phyloP scores from a whole-genome alignment of 2,888 invertebrate species.

The Leuctra nigra region DNA sequence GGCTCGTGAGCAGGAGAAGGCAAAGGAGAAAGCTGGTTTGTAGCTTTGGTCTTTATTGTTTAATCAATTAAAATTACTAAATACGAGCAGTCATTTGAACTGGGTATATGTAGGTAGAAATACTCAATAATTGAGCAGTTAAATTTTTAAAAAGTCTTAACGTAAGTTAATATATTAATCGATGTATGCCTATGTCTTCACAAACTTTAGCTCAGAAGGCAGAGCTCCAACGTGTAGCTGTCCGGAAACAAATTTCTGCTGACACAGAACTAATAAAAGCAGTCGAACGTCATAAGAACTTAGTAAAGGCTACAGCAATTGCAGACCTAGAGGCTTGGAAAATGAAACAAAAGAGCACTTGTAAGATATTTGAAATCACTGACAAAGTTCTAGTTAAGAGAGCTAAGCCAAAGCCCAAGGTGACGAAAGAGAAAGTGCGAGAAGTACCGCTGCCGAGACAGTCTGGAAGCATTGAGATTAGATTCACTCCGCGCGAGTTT shows the following conservation, averaged over 20 bases:
- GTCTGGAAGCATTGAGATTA: constrained; percentile 52
- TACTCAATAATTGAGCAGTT: too few species aligned
- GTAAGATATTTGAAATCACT: too few species aligned
- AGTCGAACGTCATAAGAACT: constrained; percentile 57
- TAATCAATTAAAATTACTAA: neutral
- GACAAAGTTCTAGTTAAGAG: neutral
- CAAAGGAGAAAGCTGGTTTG: constrained; percentile 22
- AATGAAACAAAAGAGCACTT: constrained; percentile 34
- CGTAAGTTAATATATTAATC: too few species aligned
- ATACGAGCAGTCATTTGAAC: too few species aligned
- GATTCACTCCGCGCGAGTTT: constrained; percentile 68
- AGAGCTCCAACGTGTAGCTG: constrained; percentile 51
- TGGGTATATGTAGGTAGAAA: too few species aligned
- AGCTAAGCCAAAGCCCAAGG: neutral
- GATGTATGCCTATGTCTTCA: too few species aligned
- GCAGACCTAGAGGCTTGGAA: constrained; percentile 58
- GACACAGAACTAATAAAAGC: constrained; percentile 50
- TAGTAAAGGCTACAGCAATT: constrained; percentile 56
- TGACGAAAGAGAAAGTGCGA: constrained; percentile 36
- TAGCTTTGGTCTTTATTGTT: too few species aligned
- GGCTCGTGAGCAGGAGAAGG: constrained; percentile 48
- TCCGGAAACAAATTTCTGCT: constrained; percentile 52
- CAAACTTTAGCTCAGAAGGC: constrained; percentile 42
- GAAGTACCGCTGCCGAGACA: constrained; percentile 52
- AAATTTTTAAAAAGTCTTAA: too few species aligned